Base-by-base conservation (phyloP, 37 sponge, comb jelly and placozoan species). In the Trichoplax adhaerens region DNA sequence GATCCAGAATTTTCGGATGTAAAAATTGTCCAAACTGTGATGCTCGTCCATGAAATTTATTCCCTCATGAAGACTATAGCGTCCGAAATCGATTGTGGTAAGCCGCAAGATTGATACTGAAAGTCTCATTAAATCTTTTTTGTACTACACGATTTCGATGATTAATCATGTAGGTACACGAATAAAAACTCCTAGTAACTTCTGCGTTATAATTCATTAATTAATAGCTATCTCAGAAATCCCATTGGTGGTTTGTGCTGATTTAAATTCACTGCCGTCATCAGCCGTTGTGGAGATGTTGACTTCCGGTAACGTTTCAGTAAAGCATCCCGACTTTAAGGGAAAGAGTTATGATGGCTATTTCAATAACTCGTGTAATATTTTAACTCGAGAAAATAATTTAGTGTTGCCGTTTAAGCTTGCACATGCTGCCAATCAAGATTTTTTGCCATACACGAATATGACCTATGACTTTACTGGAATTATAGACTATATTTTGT, bases 401-500 rank as follows among this genome's bases (percentile, higher is more conserved):
- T 65, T 65, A 29, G 58, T 53, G 69, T 68, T 68, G 54, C 65
- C 66, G 55, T 66, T 73, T 55, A 77, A 29, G 83, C 70, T 95
- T 48, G 70, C 80, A 4, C 98, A 95, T 66, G 84, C 76, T 68
- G 88, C 91, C 78, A 71, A 50, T 12, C 74, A 81, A 0, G 66
- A 73, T 0, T 80, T 81, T 56, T 69, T 95, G 49, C 73, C 51
- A 5, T 91, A 79, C 69, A 90, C 89, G 68, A 95, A 95, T 81
- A 88, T 76, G 78, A 95, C 98, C 52, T 88, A 85, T 77, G 86
- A 88, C 62, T 95, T 95, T 71, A 91, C 87, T 71, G 98, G 98
- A 2, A 79, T 85, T 56, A 88, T 95, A 52, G 98, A 95, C 77
- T 91, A 95, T 72, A 81, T 91, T 10, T 79, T 91, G 72, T 87